Evolutionary conservation across 92 coral and sea anemone genomes (phyloP).

Genomic region (Actinostola sp.): DNA sequence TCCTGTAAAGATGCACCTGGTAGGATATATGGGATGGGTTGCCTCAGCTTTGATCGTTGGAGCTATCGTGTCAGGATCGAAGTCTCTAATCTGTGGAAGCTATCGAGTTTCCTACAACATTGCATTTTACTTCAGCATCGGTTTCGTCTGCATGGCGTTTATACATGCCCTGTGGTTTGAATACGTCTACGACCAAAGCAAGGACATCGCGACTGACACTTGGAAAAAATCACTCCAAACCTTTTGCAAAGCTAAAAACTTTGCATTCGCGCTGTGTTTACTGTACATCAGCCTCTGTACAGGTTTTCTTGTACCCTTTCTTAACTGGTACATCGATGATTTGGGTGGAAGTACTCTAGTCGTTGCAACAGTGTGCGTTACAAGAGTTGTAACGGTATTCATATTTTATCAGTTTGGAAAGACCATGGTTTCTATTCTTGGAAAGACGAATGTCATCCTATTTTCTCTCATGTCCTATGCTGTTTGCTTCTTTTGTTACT

Average conservation of each 20-base stretch:
- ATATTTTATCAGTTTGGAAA: conserved; percentile 57
- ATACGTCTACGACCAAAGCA: conserved; percentile 47
- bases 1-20: conserved; percentile 56
- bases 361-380: conserved; percentile 63
- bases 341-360: conserved; percentile 58
- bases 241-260: conserved; percentile 40
- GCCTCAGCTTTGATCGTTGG: conserved; percentile 51
- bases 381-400: conserved; percentile 54
- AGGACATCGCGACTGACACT: conserved; percentile 15
- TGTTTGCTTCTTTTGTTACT: conserved; percentile 46
- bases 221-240: conserved; percentile 37
- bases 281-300: conserved; percentile 53
- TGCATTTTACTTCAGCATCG: conserved; percentile 65
- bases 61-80: conserved; percentile 43
- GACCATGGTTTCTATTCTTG: conserved; percentile 46
- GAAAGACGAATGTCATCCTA: conserved; percentile 51
- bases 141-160: conserved; percentile 64
- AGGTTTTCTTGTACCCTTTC: conserved; percentile 65
- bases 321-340: conserved; percentile 81
- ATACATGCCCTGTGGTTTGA: conserved; percentile 62
- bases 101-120: conserved; percentile 27
- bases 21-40: conserved; percentile 64
- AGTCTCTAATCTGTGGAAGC: conserved; percentile 32
- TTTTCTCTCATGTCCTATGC: conserved; percentile 58
- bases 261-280: conserved; percentile 46